Conservation (phyloP, 2,888 invertebrate species). For the Sinodicranocentrus sp. region DNA sequence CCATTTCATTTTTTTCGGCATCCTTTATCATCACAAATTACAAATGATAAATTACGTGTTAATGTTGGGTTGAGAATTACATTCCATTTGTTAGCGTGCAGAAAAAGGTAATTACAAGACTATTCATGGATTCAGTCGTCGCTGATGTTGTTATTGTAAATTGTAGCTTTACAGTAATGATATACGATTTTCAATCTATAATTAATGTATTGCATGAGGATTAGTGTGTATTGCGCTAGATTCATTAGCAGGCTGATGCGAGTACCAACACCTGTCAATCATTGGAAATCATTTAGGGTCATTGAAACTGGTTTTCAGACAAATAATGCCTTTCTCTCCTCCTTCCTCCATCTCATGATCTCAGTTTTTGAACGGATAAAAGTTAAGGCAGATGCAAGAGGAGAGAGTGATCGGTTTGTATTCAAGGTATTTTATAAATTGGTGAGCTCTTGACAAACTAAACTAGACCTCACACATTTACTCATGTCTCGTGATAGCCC, state of each 20-base stretch:
- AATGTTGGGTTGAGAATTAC: neutral
- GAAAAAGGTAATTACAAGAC: neutral
- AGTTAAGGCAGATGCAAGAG: too few species aligned
- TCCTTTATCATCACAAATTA: constrained; percentile 11
- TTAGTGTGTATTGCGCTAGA: neutral
- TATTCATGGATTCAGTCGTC: too few species aligned
- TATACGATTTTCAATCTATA: too few species aligned
- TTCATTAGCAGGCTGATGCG: neutral
- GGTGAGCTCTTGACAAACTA: neutral
- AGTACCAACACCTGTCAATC: constrained; percentile 41
- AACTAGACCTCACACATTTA: neutral
- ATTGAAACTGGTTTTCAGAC: constrained; percentile 1
- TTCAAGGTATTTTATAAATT: too few species aligned
- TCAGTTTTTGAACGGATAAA: too few species aligned
- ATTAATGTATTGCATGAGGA: too few species aligned
- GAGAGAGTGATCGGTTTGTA: too few species aligned
- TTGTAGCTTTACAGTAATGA: too few species aligned
- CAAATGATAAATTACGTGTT: constrained; percentile 31
- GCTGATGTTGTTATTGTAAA: too few species aligned
- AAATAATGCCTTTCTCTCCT: too few species aligned
- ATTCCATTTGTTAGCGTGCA: constrained; percentile 7
- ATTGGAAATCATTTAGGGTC: constrained; percentile 31
- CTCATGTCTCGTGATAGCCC: constrained; percentile 6
- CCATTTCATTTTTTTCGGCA: too few species aligned
- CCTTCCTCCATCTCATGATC: too few species aligned